Conservation (phyloP, 1,140 invertebrate species). For the Asbolus verrucosus region DNA sequence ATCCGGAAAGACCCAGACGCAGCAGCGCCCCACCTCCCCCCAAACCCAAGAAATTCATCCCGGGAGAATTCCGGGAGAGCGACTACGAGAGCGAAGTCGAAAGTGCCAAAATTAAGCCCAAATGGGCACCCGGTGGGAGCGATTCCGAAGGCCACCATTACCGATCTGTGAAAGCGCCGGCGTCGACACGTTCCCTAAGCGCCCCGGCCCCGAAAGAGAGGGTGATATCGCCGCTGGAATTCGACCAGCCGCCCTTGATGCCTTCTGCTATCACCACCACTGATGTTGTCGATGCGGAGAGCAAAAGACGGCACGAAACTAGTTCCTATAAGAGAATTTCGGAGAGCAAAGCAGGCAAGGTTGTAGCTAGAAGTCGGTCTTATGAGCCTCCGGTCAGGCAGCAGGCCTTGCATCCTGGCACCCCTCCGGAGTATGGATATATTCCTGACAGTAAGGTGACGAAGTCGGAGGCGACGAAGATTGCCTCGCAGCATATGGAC, state of each 20-base stretch:
- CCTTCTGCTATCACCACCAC: conserved; percentile 56
- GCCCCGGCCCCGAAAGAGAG: conserved; percentile 66
- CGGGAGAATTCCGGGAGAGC: conserved; percentile 75
- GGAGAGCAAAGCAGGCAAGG: conserved; percentile 56
- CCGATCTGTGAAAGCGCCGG: conserved; percentile 71
- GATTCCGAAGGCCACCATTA: conserved; percentile 72
- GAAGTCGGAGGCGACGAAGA: conserved; percentile 67
- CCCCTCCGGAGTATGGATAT: conserved; percentile 73
- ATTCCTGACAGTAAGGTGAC: conserved; percentile 65
- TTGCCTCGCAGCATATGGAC: conserved; percentile 73
- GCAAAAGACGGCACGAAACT: conserved; percentile 49
- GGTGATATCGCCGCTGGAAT: conserved; percentile 72
- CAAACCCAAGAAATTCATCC: conserved; percentile 76
- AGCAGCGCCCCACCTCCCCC: conserved; percentile 66
- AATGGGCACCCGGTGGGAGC: conserved; percentile 72
- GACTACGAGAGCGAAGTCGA: conserved; percentile 80
- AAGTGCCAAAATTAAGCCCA: conserved; percentile 69
- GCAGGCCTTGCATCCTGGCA: conserved; percentile 67
- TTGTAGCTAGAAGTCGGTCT: conserved; percentile 61
- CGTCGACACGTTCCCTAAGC: conserved; percentile 64
- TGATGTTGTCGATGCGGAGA: conserved; percentile 52
- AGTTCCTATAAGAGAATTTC: conserved; percentile 54
- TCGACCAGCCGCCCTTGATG: conserved; percentile 70
- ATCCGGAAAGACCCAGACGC: conserved; percentile 60
- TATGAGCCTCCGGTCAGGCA: conserved; percentile 59